These are phyloP conservation scores for Dusona sp. DNA, from an alignment of 2,888 invertebrate species.

Conservation along the genomic window DNA sequence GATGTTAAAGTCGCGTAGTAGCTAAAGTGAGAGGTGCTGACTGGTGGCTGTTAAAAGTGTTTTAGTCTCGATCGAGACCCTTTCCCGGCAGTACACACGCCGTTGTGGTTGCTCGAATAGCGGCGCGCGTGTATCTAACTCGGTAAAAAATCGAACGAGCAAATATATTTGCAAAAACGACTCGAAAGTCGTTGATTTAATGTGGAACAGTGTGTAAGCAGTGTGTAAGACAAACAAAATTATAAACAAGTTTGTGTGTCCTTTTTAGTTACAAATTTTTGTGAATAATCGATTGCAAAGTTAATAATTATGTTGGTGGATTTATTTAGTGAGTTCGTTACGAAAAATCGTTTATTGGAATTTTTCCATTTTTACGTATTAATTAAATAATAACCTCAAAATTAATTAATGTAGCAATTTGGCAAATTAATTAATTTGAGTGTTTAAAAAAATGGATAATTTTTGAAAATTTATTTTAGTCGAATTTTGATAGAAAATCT, in stretches of 20 bases:
- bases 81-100: conserved; percentile 67
- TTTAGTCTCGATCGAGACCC: conserved; percentile 70
- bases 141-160: neutral
- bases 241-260: neutral
- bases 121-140: conserved; percentile 40
- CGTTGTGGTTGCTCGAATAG: conserved; percentile 48
- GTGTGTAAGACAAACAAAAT: neutral
- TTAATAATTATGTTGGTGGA: neutral
- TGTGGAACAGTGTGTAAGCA: conserved; percentile 3
- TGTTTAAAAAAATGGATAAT: neutral
- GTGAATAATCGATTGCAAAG: neutral
- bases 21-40: conserved; percentile 52
- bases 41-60: conserved; percentile 47
- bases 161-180: neutral
- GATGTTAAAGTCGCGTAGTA: conserved; percentile 50
- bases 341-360: neutral
- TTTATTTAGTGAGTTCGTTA: neutral
- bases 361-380: neutral
- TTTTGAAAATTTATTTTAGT: neutral
- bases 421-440: neutral
- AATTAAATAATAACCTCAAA: neutral
- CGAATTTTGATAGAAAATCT: neutral
- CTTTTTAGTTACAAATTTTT: neutral
- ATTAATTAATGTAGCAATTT: neutral
- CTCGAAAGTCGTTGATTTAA: neutral